Conservation (phyloP, 2,113 vertebrate genomes). For the Acrocephalus kingi region DNA sequence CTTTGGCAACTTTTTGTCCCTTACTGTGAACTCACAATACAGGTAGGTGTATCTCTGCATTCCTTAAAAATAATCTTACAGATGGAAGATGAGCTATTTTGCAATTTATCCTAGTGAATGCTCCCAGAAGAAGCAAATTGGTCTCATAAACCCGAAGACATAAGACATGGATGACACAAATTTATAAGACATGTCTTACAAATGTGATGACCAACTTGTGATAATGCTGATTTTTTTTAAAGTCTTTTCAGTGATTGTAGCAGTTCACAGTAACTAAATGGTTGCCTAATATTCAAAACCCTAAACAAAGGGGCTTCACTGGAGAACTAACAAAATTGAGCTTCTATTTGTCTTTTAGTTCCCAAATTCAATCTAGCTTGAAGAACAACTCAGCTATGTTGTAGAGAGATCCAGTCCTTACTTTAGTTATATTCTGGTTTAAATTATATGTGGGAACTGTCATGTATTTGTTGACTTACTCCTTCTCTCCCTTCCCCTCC, state of each 20-base stretch:
- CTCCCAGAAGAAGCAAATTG: background rate
- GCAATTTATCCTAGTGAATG: background rate
- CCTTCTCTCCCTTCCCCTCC: background rate
- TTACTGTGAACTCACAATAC: background rate
- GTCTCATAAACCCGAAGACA: background rate
- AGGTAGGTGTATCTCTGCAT: constrained; percentile 1
- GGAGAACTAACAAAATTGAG: background rate
- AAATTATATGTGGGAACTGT: background rate
- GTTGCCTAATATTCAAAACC: background rate
- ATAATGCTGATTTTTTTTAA: background rate
- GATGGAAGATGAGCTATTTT: background rate
- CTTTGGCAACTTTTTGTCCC: background rate
- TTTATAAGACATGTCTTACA: background rate
- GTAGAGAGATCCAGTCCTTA: background rate
- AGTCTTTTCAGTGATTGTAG: background rate
- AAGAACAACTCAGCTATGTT: background rate
- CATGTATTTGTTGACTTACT: background rate
- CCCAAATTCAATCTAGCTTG: background rate
- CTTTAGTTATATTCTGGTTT: background rate
- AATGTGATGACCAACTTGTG: background rate
- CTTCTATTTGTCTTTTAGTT: background rate
- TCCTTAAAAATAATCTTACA: constrained; percentile 6
- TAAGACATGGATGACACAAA: background rate
- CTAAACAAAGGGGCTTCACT: background rate
- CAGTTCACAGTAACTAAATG: background rate